Evolutionary conservation across 2,113 vertebrate genomes (phyloP).

Genomic region (Caloenas nicobarica): DNA sequence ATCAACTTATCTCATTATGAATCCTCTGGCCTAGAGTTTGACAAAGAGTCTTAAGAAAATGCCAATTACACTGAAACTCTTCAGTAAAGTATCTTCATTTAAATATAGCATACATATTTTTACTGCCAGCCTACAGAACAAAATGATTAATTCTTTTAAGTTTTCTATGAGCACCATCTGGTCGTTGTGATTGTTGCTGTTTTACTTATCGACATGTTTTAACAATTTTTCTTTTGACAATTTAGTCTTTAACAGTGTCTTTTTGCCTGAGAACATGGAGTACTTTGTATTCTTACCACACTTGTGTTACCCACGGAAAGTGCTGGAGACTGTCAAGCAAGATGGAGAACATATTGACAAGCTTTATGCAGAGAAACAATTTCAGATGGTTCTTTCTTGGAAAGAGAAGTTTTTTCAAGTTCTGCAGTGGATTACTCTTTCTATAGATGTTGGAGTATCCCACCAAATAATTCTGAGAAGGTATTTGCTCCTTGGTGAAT

Average conservation of each 20-base stretch:
- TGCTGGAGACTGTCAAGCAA: neutral
- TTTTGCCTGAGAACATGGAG: neutral
- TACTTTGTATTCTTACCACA: neutral
- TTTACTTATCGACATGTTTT: constrained; percentile 15
- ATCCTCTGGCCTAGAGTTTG: neutral
- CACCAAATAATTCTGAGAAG: neutral
- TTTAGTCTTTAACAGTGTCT: neutral
- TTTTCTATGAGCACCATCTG: constrained; percentile 42
- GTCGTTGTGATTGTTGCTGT: neutral
- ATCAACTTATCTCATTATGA: neutral
- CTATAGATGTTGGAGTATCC: neutral
- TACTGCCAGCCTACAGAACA: constrained; percentile 6
- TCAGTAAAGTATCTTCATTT: neutral
- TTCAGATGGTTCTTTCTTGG: neutral
- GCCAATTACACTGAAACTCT: neutral
- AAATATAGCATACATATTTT: constrained; percentile 39
- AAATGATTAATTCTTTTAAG: constrained; percentile 12
- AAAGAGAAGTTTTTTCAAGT: neutral
- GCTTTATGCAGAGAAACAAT: neutral
- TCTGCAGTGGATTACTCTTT: neutral
- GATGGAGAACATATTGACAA: neutral
- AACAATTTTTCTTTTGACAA: neutral
- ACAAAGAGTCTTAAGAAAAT: neutral
- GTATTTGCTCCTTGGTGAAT: neutral
- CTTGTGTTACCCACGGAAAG: neutral